Evolutionary conservation across 2,888 invertebrate genomes (phyloP).

Genomic region (Agrotis clavis): DNA sequence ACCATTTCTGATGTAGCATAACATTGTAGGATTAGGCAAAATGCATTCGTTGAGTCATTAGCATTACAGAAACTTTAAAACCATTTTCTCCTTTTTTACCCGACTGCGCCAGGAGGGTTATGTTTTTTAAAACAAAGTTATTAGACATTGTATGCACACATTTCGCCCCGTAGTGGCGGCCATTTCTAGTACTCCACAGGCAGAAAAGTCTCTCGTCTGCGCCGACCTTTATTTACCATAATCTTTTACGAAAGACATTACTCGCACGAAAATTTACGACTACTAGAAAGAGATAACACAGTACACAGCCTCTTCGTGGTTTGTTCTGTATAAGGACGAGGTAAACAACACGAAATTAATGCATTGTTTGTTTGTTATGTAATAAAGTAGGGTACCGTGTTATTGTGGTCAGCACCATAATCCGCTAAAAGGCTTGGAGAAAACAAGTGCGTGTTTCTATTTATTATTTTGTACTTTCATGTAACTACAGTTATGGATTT

Average conservation of each 20-base stretch:
- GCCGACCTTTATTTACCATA: slow-evolving; percentile 13
- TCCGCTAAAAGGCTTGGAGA: neutral
- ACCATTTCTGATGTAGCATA: too few species aligned
- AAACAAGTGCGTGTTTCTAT: slow-evolving; percentile 19
- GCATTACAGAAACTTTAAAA: too few species aligned
- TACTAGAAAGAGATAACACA: slow-evolving; percentile 36
- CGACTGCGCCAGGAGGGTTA: too few species aligned
- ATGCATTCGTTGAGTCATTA: too few species aligned
- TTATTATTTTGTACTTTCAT: neutral
- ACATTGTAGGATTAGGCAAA: too few species aligned
- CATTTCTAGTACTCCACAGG: neutral
- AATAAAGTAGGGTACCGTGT: neutral
- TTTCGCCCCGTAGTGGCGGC: neutral
- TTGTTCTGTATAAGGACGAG: slow-evolving; percentile 13
- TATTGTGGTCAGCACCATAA: neutral
- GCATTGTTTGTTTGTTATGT: slow-evolving; percentile 13
- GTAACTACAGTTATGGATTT: neutral
- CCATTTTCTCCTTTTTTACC: too few species aligned
- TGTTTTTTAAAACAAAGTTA: too few species aligned
- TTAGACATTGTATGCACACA: too few species aligned
- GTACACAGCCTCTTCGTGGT: slow-evolving; percentile 17
- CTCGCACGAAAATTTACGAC: slow-evolving; percentile 51
- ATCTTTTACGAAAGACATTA: slow-evolving; percentile 59
- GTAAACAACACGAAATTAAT: slow-evolving; percentile 41
- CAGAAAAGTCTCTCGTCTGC: neutral